phyloP scores from a whole-genome alignment of 23 tunicate genomes.

The Halocynthia aurantium region DNA sequence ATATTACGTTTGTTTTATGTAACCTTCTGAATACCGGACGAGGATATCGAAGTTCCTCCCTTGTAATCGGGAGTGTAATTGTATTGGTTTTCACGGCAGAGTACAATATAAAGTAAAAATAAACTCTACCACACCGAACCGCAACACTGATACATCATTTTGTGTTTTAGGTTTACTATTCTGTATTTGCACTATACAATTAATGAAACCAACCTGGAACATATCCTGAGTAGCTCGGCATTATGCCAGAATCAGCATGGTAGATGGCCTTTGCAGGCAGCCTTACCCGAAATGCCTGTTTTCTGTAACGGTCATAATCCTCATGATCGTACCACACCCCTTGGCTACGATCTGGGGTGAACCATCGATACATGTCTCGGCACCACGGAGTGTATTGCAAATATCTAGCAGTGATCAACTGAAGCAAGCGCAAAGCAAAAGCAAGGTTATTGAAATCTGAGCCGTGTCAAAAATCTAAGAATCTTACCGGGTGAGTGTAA shows the following conservation, averaged over 20 bases:
- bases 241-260: slow-evolving; percentile 51
- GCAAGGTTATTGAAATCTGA: not conserved
- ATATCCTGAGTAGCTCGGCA: slow-evolving; percentile 78
- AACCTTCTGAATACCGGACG: no score
- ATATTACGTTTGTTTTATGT: no score
- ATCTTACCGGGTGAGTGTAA: slow-evolving; percentile 27
- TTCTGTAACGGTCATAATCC: slow-evolving; percentile 60
- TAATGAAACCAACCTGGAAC: slow-evolving; percentile 55
- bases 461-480: not conserved
- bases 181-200: not conserved
- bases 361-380: slow-evolving; percentile 88
- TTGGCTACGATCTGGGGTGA: slow-evolving; percentile 74
- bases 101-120: not conserved
- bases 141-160: not conserved
- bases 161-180: not conserved
- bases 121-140: not conserved
- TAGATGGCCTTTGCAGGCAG: slow-evolving; percentile 54
- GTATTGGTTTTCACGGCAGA: not conserved
- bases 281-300: slow-evolving; percentile 40
- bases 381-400: slow-evolving; percentile 89
- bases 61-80: no score
- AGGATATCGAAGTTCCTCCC: no score
- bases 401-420: slow-evolving; percentile 74
- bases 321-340: slow-evolving; percentile 80
- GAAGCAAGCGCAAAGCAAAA: not conserved